phyloP scores from a whole-genome alignment of 2,888 invertebrate species.

The Himalopsyche anomala region DNA sequence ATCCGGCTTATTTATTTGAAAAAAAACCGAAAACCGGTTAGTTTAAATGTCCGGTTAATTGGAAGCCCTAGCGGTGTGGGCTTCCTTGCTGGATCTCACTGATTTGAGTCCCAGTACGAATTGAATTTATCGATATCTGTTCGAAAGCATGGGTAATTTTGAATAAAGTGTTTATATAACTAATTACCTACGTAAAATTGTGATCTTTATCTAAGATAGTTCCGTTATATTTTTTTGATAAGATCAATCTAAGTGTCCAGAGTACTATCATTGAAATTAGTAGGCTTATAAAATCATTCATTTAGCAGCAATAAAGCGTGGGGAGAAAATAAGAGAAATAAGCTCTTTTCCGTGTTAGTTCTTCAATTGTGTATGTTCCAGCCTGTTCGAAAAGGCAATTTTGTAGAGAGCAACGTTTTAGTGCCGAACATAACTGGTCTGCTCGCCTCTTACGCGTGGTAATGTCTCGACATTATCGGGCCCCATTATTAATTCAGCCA shows the following conservation, averaged over 20 bases:
- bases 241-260: not conserved
- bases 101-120: too few relatives aligned
- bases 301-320: constrained; percentile 5
- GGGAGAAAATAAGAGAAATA: not conserved
- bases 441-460: constrained; percentile 31
- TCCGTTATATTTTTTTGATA: too few relatives aligned
- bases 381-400: constrained; percentile 54
- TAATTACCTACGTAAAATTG: too few relatives aligned
- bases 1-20: too few relatives aligned
- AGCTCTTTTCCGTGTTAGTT: constrained; percentile 13
- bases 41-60: too few relatives aligned
- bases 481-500: constrained; percentile 62
- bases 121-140: too few relatives aligned
- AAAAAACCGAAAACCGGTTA: too few relatives aligned
- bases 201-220: too few relatives aligned
- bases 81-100: too few relatives aligned
- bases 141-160: too few relatives aligned
- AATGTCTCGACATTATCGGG: constrained; percentile 53
- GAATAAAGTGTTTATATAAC: too few relatives aligned
- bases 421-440: constrained; percentile 50
- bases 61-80: too few relatives aligned
- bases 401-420: constrained; percentile 63
- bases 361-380: constrained; percentile 26
- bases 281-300: not conserved
- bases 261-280: not conserved